Base-by-base conservation (phyloP, 2,888 invertebrate genomes). In the Blastobasis adustella region DNA sequence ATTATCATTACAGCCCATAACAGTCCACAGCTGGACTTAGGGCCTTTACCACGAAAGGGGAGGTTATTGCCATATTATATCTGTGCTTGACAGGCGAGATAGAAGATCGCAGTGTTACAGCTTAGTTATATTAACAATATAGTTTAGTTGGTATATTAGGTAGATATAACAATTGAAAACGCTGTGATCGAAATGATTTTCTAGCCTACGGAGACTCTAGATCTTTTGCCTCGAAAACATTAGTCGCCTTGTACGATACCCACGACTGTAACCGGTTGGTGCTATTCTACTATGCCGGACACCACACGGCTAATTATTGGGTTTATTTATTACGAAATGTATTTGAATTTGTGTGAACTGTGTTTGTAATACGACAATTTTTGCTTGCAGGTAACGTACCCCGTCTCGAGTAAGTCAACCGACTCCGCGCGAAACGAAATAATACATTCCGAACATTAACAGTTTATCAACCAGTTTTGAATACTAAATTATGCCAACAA, bases 381-480 rank as follows among this genome's bases (percentile, higher is more conserved):
- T 59, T 69, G 50, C 54, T 80, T 71, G 46, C 82, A 83, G 82
- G 82, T 82, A 83, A 77, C 55, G 64, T 71, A 66, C 60, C 47
- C 58, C 54, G 45, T 40, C 41, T 49, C 37, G 56, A 52, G 75
- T 76, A 68, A 76, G 76, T 66, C 49, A 48, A 49, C 39, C 9
- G 4, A 45, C 10, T 38, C 6, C 5, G 39, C 49, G 4, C 36
- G 37, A 41, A 45, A 41, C 38, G 42, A 52, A 46, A 52, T 51
- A 51, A 51, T 36, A 46, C 45, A 51, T 47, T 45, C 51, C 47
- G 37, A 40, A 46, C 50, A 45, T 49, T 49, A 56, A 47, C 54
- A 56, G 53, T 59, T 58, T 51, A 58, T 59, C 45, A 56, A 60
- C 58, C 58, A 58, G 57, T 62, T 59, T 56, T 52, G 60, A 61